A percentile compares a stretch with the other conserved stretches of the same genome.
Evolutionary conservation across 2,888 invertebrate species (phyloP).

Genomic region (Lasius platythorax): DNA sequence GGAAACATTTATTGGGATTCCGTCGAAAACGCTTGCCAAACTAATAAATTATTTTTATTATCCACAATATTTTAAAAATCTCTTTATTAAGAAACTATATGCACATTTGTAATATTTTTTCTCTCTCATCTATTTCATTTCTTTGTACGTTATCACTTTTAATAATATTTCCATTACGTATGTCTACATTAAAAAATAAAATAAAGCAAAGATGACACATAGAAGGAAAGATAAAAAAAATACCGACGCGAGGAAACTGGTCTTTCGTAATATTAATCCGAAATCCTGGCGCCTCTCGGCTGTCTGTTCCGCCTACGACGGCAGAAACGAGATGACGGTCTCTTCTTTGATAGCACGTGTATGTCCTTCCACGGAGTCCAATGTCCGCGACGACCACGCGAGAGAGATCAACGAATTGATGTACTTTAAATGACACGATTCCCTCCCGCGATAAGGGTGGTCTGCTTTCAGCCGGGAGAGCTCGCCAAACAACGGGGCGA

Average conservation of each 20-base stretch:
- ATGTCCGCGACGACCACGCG: not conserved
- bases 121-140: not conserved
- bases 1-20: conserved; percentile 18
- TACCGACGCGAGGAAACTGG: not conserved
- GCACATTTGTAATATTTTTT: not conserved
- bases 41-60: conserved; percentile 8
- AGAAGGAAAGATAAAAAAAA: not conserved
- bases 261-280: not conserved
- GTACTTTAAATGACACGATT: conserved; percentile 69
- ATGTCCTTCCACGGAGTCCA: not conserved
- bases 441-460: conserved; percentile 65
- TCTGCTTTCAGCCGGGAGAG: conserved; percentile 66
- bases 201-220: not conserved
- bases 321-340: conserved; percentile 12
- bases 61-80: not conserved
- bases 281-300: conserved; percentile 11
- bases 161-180: not conserved
- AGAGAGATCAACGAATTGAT: conserved; percentile 56
- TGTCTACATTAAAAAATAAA: conserved; percentile 9
- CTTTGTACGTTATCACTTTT: not conserved
- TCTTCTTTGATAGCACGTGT: not conserved
- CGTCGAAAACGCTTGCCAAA: not conserved
- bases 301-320: not conserved
- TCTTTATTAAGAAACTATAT: not conserved
- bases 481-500: conserved; percentile 64